Conservation (phyloP, 2,888 invertebrate genomes). For the Orchesellides sinensis region DNA sequence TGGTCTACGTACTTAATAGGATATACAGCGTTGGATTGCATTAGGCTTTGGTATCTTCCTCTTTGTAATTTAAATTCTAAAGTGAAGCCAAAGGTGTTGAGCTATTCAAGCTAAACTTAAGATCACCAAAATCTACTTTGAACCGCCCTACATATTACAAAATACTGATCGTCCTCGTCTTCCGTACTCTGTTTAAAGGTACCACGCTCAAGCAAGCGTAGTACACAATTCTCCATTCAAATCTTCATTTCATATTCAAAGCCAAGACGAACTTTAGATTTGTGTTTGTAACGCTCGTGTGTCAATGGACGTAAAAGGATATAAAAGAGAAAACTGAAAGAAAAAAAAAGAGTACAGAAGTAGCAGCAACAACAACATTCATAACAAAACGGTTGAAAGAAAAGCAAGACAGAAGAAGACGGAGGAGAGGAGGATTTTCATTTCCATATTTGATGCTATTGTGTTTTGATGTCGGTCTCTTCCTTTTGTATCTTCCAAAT, state of each 20-base stretch:
- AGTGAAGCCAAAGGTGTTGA: slow-evolving; percentile 33
- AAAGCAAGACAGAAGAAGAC: slow-evolving; percentile 10
- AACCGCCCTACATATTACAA: slow-evolving; percentile 40
- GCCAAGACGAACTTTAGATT: slow-evolving; percentile 11
- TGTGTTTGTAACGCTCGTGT: slow-evolving; percentile 22
- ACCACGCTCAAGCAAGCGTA: background rate
- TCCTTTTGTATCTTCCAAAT: slow-evolving; percentile 32
- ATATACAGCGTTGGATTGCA: no score
- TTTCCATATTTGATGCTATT: slow-evolving; percentile 66
- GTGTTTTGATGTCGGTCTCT: slow-evolving; percentile 44
- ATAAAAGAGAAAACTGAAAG: background rate
- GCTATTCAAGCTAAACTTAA: background rate
- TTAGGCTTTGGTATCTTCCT: slow-evolving; percentile 14
- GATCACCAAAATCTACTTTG: background rate
- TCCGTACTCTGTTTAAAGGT: no score
- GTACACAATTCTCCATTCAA: background rate
- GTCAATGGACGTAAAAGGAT: slow-evolving; percentile 55
- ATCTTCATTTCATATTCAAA: slow-evolving; percentile 1
- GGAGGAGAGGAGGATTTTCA: slow-evolving; percentile 62
- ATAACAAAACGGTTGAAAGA: slow-evolving; percentile 24
- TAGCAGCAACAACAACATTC: slow-evolving; percentile 23
- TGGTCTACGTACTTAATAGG: no score
- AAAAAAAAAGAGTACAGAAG: background rate
- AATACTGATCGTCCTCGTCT: slow-evolving; percentile 12
- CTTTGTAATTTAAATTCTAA: slow-evolving; percentile 8